Percentiles rank a stretch among this genome's conserved stretches.
Evolutionary conservation across 2,797 vertebrate species (phyloP).

Genomic region (Taenioides sp.): DNA sequence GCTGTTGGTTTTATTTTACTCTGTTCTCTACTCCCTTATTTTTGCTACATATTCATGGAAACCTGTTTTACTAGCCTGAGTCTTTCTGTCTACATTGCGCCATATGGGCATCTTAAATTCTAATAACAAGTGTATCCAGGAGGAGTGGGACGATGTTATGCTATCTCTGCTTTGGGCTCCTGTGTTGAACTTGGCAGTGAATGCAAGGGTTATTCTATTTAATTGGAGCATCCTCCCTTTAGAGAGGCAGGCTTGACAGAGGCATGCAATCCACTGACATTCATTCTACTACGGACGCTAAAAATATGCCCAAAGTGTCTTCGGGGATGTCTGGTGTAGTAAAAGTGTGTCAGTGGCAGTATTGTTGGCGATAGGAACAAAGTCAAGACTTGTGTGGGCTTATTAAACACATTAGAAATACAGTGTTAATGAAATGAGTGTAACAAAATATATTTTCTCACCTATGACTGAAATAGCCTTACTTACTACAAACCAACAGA

Average conservation of each 20-base stretch:
- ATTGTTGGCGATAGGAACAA: conserved; percentile 43
- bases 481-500: background rate
- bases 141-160: conserved; percentile 43
- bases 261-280: conserved; percentile 52
- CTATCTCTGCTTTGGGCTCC: conserved; percentile 25
- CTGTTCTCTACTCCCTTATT: conserved; percentile 26
- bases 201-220: conserved; percentile 59
- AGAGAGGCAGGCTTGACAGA: conserved; percentile 32
- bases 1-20: conserved; percentile 5
- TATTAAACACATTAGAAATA: background rate
- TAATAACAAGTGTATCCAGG: conserved; percentile 51
- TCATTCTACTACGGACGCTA: conserved; percentile 45
- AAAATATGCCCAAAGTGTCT: conserved; percentile 54
- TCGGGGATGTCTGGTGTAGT: conserved; percentile 42
- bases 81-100: conserved; percentile 17
- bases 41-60: conserved; percentile 20
- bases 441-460: background rate
- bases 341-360: conserved; percentile 54
- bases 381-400: conserved; percentile 19
- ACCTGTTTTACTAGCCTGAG: conserved; percentile 5
- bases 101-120: conserved; percentile 41
- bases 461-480: background rate
- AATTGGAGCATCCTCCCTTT: conserved; percentile 61
- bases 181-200: conserved; percentile 31
- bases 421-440: background rate